These are phyloP conservation scores for Zalophus californianus DNA, from an alignment of 2,797 vertebrate genomes.

Conservation along the genomic window DNA sequence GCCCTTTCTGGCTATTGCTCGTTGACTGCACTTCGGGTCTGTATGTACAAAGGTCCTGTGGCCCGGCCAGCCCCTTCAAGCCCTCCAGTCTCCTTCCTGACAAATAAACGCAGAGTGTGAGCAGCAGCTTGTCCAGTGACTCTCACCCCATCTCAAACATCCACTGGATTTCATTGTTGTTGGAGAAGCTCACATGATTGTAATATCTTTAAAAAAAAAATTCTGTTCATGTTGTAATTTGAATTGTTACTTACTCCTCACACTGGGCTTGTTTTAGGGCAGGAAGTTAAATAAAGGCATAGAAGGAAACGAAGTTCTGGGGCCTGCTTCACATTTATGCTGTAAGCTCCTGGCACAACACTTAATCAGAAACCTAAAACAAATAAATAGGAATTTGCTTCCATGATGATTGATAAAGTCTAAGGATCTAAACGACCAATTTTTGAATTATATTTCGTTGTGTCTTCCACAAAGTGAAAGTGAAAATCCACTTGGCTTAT, in stretches of 20 bases:
- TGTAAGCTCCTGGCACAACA: not conserved
- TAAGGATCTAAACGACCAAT: not conserved
- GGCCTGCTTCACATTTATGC: not conserved
- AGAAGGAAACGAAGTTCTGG: not conserved
- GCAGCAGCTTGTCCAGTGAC: not conserved
- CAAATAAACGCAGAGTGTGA: not conserved
- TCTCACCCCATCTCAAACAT: not conserved
- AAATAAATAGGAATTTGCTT: not conserved
- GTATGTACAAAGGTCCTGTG: not conserved
- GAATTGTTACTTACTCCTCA: not conserved
- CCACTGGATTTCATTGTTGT: not conserved
- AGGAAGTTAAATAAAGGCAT: constrained; percentile 16
- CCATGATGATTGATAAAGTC: not conserved
- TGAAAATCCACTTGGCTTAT: constrained; percentile 23
- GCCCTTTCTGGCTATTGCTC: not conserved
- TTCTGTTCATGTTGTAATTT: not conserved
- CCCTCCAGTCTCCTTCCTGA: not conserved
- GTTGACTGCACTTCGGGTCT: not conserved
- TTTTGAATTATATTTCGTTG: constrained; percentile 28
- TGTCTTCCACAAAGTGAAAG: constrained; percentile 46
- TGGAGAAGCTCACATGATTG: not conserved
- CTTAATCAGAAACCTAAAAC: not conserved
- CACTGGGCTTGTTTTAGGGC: not conserved
- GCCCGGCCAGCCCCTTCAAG: not conserved
- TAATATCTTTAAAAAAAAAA: not conserved